phyloP scores from a whole-genome alignment of 2,888 invertebrate genomes.

The Chouioia cunea region DNA sequence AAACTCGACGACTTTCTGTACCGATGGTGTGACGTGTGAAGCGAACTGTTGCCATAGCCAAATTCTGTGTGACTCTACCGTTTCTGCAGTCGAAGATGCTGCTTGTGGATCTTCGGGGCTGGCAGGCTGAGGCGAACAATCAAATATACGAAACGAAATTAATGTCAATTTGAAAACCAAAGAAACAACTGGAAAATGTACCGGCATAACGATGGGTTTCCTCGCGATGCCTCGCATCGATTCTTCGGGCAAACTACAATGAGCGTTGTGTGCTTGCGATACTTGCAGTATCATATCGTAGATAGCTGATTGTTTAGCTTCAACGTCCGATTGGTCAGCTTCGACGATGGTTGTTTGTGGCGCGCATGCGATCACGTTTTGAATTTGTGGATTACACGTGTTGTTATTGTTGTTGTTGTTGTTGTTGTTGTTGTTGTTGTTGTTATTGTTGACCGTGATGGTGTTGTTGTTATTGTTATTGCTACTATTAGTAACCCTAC shows the following conservation, averaged over 20 bases:
- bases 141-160: background rate
- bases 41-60: conserved; percentile 93
- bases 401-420: conserved; percentile 55
- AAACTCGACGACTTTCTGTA: conserved; percentile 95
- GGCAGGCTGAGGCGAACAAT: conserved; percentile 57
- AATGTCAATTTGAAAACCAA: conserved; percentile 22
- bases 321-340: conserved; percentile 71
- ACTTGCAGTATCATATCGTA: conserved; percentile 85
- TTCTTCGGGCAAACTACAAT: conserved; percentile 91
- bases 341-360: conserved; percentile 65
- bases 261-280: conserved; percentile 86
- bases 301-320: conserved; percentile 75
- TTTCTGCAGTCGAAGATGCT: conserved; percentile 75
- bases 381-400: conserved; percentile 51
- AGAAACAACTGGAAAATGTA: conserved; percentile 52
- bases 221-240: conserved; percentile 78
- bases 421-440: conserved; percentile 35
- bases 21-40: conserved; percentile 86
- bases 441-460: conserved; percentile 50
- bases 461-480: conserved; percentile 48
- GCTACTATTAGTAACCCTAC: conserved; percentile 49
- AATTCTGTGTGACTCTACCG: conserved; percentile 80
- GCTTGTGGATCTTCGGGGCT: conserved; percentile 69
- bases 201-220: conserved; percentile 78
- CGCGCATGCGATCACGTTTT: conserved; percentile 48